Evolutionary conservation across 2,113 vertebrate genomes (phyloP).

Genomic region (Gorsachius goisagi): DNA sequence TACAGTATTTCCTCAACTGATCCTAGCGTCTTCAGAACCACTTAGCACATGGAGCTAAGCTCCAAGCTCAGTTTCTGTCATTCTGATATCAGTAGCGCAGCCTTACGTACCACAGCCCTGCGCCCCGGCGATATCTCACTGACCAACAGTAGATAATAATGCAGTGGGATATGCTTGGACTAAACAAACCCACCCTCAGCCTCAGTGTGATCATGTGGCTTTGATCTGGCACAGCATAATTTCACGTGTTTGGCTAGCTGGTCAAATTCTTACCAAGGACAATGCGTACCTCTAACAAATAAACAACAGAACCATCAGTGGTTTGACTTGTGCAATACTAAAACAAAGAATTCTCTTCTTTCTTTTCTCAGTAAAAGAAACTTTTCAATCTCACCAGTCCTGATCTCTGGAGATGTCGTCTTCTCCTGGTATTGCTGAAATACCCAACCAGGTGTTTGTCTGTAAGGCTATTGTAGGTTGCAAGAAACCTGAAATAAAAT

Average conservation of each 20-base stretch:
- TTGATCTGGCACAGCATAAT: background rate
- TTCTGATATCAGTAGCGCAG: background rate
- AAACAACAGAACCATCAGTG: background rate
- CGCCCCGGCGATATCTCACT: background rate
- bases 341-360: background rate
- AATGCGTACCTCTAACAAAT: background rate
- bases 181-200: background rate
- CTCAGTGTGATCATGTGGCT: background rate
- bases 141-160: background rate
- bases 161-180: background rate
- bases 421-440: constrained; percentile 89
- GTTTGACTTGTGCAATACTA: background rate
- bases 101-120: background rate
- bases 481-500: constrained; percentile 76
- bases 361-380: background rate
- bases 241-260: background rate
- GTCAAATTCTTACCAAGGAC: background rate
- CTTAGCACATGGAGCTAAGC: background rate
- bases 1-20: background rate
- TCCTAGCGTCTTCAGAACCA: too few relatives aligned
- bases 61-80: background rate
- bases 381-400: constrained; percentile 83
- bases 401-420: constrained; percentile 86
- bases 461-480: constrained; percentile 90
- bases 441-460: constrained; percentile 92